Evolutionary conservation across 2,888 invertebrate genomes (phyloP), one percentile per base, ranked within the genome.

Genomic region (Lamellibrachia satsuma): DNA sequence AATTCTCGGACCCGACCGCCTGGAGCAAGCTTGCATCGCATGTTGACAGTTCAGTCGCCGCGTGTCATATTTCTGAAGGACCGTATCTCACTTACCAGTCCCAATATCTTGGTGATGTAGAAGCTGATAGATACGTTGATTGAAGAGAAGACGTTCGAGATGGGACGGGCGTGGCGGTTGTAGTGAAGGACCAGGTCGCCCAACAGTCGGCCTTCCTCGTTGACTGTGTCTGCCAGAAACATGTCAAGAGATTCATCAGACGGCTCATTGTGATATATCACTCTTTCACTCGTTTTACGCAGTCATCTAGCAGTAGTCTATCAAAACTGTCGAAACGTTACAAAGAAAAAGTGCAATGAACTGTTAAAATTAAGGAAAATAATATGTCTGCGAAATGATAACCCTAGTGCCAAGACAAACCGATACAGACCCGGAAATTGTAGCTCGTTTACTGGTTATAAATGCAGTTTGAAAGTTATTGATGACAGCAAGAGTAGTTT

Each of bases 21-120:
- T 22, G n/a, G 22, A 75, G 22, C 22, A 75, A 75, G 22, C 1
- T 75, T 15, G 75, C 15, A 22, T 22, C 22, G 75, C 75, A 75
- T 22, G n/a, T 22, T 75, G 75, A 75, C 75, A 75, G 75, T 75
- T 75, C 75, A n/a, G 75, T n/a, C 75, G 75, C 2, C 75, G 75
- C 0, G 75, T 75, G 75, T 75, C 22, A 11, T 22, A 75, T 22
- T 75, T 22, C 75, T 75, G 75, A 75, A 75, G 75, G 75, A 1
- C 22, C 3, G 22, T 75, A n/a, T 75, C 52, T 91, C 91, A 91
- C 91, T 91, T 91, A 94, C 94, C 93, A 94, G 92, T 27, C 93
- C 93, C 7, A 94, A 93, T 90, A 94, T 94, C 90, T 94, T 94
- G 55, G 94, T 94, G 60, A 94, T 93, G 93, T 94, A 94, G 93